These are phyloP conservation scores for Augochlorella aurata DNA, from an alignment of 2,888 invertebrate genomes.

Conservation along the genomic window DNA sequence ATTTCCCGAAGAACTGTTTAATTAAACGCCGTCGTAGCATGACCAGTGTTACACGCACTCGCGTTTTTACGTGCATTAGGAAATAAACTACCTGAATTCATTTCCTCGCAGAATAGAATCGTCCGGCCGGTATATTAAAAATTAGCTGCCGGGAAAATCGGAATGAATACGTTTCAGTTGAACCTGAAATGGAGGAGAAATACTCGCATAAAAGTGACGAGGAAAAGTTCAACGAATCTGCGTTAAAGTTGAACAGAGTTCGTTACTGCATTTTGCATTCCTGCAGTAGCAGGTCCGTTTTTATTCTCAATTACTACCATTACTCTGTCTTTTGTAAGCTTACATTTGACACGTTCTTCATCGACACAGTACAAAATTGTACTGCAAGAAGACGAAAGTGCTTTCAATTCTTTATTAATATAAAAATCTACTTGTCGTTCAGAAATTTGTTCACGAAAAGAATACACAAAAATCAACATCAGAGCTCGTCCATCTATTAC, in stretches of 20 bases:
- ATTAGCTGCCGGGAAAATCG: background rate
- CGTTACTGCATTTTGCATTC: background rate
- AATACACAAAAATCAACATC: no score
- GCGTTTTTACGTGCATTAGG: background rate
- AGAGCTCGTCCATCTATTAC: no score
- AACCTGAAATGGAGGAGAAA: background rate
- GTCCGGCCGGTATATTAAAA: background rate
- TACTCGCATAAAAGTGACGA: background rate
- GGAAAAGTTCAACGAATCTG: background rate
- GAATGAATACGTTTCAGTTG: background rate
- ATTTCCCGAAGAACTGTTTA: background rate
- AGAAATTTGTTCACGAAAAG: no score
- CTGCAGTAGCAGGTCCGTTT: background rate
- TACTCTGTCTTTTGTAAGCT: background rate
- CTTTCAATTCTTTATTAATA: no score
- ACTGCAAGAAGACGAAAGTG: no score
- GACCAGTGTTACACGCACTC: background rate
- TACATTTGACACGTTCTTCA: background rate
- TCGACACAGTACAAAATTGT: no score
- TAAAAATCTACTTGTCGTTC: no score
- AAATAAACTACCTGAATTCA: background rate
- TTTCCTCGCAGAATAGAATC: background rate
- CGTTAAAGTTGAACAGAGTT: background rate
- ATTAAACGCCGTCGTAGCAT: background rate
- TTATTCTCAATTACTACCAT: background rate